A percentile compares a stretch with the other conserved stretches of the same genome.
Conservation (phyloP, 2,113 vertebrate species). For the Ardeotis arabs region DNA sequence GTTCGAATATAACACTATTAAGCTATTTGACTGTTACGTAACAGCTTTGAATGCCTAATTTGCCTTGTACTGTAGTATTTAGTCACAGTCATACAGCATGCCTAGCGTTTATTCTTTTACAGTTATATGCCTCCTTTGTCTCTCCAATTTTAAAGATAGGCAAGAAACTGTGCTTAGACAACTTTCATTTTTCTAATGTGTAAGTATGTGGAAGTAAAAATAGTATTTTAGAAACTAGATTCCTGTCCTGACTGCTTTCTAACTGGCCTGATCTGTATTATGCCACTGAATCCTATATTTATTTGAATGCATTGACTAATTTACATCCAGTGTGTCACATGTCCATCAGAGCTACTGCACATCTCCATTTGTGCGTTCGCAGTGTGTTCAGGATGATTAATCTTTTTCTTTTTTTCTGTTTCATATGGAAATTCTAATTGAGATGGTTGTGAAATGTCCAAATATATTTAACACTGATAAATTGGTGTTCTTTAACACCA, state of each 20-base stretch:
- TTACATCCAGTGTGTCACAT: not conserved
- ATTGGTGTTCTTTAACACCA: not conserved
- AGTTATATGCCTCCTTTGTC: not conserved
- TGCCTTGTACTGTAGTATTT: not conserved
- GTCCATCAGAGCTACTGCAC: not conserved
- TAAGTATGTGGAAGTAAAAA: not conserved
- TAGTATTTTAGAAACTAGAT: not conserved
- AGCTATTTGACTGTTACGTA: not conserved
- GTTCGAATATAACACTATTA: not conserved
- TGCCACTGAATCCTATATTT: not conserved
- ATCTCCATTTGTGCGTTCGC: not conserved
- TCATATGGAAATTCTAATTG: not conserved
- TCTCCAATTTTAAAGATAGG: not conserved
- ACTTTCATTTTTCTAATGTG: not conserved
- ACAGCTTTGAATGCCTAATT: not conserved
- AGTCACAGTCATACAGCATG: not conserved
- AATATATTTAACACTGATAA: not conserved
- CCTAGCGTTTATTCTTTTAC: not conserved
- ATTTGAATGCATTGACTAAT: not conserved
- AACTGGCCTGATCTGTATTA: not conserved
- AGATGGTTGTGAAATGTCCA: not conserved
- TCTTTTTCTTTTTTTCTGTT: not conserved
- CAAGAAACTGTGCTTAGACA: not conserved
- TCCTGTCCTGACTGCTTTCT: not conserved
- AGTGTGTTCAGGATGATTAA: not conserved